These are phyloP conservation scores for Carlito syrichta DNA, from an alignment of 2,113 vertebrate genomes.

Conservation along the genomic window DNA sequence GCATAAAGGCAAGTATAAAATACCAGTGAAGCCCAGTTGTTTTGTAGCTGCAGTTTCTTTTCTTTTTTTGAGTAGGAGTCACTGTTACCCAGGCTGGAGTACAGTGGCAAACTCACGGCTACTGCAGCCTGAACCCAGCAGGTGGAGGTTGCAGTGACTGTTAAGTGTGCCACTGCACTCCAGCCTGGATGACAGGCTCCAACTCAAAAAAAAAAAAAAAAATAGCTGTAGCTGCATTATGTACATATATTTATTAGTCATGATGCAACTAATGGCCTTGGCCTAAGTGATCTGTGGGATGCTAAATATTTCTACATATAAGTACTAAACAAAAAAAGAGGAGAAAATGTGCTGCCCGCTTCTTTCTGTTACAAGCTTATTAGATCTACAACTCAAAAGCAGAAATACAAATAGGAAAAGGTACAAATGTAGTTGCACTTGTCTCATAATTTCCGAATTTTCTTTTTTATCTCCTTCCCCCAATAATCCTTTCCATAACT, in stretches of 20 bases:
- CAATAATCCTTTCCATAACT: not conserved
- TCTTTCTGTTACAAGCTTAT: not conserved
- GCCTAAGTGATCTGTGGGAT: not conserved
- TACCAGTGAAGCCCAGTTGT: not conserved
- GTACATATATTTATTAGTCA: not conserved
- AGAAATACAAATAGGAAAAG: constrained; percentile 11
- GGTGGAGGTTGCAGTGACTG: no score
- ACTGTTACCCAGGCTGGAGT: no score
- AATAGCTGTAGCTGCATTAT: not conserved
- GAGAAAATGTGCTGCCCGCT: not conserved
- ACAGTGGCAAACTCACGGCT: no score
- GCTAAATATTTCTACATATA: not conserved
- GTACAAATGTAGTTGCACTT: not conserved
- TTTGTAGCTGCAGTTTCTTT: not conserved
- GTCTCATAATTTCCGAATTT: not conserved
- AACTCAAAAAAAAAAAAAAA: no score
- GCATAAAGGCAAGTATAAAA: not conserved
- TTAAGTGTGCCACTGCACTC: no score
- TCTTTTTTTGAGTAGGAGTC: no score
- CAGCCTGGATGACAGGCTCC: no score
- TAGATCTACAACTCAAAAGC: not conserved
- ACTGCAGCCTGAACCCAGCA: no score
- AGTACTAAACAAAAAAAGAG: not conserved
- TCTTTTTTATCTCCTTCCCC: not conserved
- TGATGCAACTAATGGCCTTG: not conserved